Percentiles rank a stretch among this genome's conserved stretches.
Evolutionary conservation across 2,113 vertebrate genomes (phyloP).

Genomic region (Sylvia atricapilla): DNA sequence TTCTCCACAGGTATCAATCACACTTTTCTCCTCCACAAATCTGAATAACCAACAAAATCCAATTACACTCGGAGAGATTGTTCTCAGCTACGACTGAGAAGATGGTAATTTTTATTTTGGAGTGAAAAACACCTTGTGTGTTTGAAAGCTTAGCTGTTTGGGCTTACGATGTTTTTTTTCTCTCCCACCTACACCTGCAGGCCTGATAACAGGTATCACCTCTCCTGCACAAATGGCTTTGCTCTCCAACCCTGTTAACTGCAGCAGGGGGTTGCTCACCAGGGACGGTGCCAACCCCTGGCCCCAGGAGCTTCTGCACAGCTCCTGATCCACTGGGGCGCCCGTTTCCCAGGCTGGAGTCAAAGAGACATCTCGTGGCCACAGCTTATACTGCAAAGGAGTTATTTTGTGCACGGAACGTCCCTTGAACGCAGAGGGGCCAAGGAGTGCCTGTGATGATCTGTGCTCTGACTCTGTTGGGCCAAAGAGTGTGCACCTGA

Average conservation of each 20-base stretch:
- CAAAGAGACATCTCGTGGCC: conserved; percentile 60
- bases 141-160: neutral
- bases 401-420: neutral
- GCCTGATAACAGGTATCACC: neutral
- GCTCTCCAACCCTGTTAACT: neutral
- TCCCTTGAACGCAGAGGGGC: neutral
- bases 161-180: neutral
- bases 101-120: neutral
- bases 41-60: neutral
- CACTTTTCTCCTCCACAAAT: neutral
- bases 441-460: neutral
- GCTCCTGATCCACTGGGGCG: neutral
- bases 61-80: neutral
- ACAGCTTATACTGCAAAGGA: conserved; percentile 13
- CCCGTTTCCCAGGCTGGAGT: neutral
- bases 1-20: neutral
- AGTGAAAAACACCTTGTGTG: neutral
- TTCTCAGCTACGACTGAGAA: neutral
- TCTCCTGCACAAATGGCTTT: neutral
- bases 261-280: neutral
- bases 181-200: neutral
- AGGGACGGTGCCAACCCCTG: neutral
- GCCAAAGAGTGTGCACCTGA: accelerated
- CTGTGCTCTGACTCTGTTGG: accelerated
- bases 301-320: neutral